Conservation (phyloP, 2,113 vertebrate species). For the Sorex araneus region DNA sequence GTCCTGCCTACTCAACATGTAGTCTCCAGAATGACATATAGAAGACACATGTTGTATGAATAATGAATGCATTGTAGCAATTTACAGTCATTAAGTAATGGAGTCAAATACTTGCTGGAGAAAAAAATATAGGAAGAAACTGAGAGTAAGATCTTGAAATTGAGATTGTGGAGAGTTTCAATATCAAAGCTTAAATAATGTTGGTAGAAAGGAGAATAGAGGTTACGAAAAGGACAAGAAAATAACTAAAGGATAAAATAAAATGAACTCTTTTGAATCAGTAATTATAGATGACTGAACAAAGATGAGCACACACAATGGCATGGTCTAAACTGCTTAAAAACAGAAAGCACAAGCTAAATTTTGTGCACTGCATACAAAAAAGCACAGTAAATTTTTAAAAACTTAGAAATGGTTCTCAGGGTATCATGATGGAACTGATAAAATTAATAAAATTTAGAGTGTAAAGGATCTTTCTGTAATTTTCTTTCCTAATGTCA, state of each 20-base stretch:
- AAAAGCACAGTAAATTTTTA: not conserved
- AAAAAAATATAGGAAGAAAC: not conserved
- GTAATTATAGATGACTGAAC: not conserved
- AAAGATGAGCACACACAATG: not conserved
- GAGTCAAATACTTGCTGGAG: not conserved
- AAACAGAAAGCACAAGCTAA: not conserved
- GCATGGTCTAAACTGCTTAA: not conserved
- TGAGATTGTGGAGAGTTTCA: not conserved
- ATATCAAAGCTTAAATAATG: not conserved
- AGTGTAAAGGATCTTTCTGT: not conserved
- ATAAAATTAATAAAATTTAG: constrained; percentile 21
- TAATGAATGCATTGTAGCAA: not conserved
- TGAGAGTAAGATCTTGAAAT: not conserved
- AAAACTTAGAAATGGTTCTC: not conserved
- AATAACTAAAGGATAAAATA: not conserved
- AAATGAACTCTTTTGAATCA: not conserved
- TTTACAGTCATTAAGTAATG: not conserved
- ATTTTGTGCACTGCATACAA: not conserved
- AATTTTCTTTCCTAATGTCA: constrained; percentile 42
- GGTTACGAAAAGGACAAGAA: not conserved
- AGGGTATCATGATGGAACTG: not conserved
- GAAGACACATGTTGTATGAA: not conserved
- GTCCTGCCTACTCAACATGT: not conserved
- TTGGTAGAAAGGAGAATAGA: not conserved
- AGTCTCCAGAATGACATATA: not conserved